These are phyloP conservation scores for Hapalemur alaotrensis DNA, from an alignment of 2,797 vertebrate species.

Conservation along the genomic window DNA sequence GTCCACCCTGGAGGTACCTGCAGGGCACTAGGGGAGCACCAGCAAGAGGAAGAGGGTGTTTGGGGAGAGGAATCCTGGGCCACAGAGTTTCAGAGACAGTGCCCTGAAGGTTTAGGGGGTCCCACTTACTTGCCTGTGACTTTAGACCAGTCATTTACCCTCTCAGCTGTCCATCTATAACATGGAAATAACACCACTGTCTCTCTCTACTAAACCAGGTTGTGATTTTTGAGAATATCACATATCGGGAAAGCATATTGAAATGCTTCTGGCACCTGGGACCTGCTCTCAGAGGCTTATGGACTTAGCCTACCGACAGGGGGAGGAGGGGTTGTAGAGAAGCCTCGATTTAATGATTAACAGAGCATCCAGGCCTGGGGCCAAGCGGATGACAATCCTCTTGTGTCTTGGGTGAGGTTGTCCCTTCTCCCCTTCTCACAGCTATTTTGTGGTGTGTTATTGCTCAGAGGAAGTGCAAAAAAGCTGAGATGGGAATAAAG, in stretches of 20 bases:
- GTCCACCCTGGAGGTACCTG: background rate
- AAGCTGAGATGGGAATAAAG: constrained; percentile 5
- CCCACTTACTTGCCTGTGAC: background rate
- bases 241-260: background rate
- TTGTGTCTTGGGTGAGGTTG: background rate
- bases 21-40: background rate
- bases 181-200: background rate
- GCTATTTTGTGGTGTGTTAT: constrained; percentile 16
- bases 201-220: background rate
- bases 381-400: background rate
- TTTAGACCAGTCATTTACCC: background rate
- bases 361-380: background rate
- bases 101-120: background rate
- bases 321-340: background rate
- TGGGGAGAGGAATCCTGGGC: background rate
- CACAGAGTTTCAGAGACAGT: background rate
- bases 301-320: background rate
- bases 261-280: background rate
- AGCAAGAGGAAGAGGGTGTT: background rate
- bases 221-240: background rate
- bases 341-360: constrained; percentile 53
- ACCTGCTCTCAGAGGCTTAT: background rate
- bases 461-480: constrained; percentile 18
- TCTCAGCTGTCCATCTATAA: background rate
- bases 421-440: background rate